Percentiles rank a stretch among this genome's conserved stretches.
phyloP scores from a whole-genome alignment of 2,888 invertebrate species.

The Parnassius orleans region DNA sequence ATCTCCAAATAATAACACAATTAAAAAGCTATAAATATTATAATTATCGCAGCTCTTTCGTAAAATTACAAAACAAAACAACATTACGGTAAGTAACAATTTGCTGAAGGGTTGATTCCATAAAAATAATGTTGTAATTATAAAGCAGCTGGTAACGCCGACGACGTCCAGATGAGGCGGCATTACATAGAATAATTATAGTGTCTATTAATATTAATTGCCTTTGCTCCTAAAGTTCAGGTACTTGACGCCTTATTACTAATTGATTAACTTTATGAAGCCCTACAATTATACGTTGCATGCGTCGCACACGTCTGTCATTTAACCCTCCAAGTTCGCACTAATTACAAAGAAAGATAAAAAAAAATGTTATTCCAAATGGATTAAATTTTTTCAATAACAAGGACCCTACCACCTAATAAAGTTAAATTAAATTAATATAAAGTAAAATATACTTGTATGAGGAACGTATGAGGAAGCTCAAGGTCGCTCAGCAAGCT shows the following conservation, averaged over 20 bases:
- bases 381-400: no score
- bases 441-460: no score
- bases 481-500: no score
- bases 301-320: background rate
- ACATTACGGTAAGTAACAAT: background rate
- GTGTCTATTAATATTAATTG: slow-evolving; percentile 15
- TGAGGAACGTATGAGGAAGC: no score
- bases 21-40: no score
- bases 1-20: no score
- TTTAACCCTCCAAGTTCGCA: no score
- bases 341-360: no score
- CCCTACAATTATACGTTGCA: slow-evolving; percentile 5
- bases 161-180: slow-evolving; percentile 7
- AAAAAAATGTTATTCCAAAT: no score
- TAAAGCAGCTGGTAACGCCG: slow-evolving; percentile 11
- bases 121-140: slow-evolving; percentile 2
- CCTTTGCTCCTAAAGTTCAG: slow-evolving; percentile 16
- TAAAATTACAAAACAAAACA: background rate
- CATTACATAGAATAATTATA: slow-evolving; percentile 6
- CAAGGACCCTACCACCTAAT: no score
- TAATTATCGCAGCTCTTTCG: background rate
- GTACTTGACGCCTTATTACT: slow-evolving; percentile 16
- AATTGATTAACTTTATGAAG: slow-evolving; percentile 24
- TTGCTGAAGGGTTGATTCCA: background rate
- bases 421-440: no score